phyloP scores from a whole-genome alignment of 2,888 invertebrate genomes.

The Epirrhoe alternata region DNA sequence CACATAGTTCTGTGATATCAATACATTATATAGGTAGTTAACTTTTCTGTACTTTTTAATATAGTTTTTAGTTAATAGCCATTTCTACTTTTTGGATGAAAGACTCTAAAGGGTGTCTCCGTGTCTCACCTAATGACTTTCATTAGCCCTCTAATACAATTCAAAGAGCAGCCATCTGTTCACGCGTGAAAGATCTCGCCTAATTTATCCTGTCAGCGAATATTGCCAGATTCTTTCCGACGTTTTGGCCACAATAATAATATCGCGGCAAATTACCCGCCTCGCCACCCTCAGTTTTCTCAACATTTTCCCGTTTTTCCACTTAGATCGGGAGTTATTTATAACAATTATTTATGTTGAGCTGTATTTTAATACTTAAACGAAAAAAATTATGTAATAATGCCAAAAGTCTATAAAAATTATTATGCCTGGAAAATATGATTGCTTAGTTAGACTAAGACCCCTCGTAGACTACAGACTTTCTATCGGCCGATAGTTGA shows the following conservation, averaged over 20 bases:
- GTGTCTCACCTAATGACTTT: constrained; percentile 9
- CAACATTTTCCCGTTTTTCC: constrained; percentile 51
- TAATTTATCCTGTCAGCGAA: constrained; percentile 56
- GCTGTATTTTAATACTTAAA: too few species aligned
- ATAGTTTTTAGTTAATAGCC: too few species aligned
- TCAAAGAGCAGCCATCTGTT: constrained; percentile 26
- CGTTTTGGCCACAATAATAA: constrained; percentile 70
- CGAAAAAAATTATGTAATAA: too few species aligned
- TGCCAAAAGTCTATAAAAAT: too few species aligned
- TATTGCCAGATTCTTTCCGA: constrained; percentile 63
- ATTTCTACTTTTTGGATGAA: background rate
- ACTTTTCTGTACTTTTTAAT: too few species aligned
- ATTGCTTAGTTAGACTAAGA: too few species aligned
- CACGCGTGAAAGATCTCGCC: constrained; percentile 39
- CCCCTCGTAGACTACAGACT: too few species aligned
- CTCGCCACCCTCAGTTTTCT: constrained; percentile 64
- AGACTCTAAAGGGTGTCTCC: background rate
- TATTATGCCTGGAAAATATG: too few species aligned
- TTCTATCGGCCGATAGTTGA: too few species aligned
- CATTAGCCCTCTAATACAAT: constrained; percentile 23
- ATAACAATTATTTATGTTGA: background rate
- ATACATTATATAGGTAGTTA: too few species aligned
- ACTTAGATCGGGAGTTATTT: constrained; percentile 7
- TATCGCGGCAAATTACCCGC: constrained; percentile 68
- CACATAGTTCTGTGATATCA: too few species aligned